Evolutionary conservation across 35 echinoderm and acorn worm genomes (phyloP).

Genomic region (Heliocidaris tuberculata): DNA sequence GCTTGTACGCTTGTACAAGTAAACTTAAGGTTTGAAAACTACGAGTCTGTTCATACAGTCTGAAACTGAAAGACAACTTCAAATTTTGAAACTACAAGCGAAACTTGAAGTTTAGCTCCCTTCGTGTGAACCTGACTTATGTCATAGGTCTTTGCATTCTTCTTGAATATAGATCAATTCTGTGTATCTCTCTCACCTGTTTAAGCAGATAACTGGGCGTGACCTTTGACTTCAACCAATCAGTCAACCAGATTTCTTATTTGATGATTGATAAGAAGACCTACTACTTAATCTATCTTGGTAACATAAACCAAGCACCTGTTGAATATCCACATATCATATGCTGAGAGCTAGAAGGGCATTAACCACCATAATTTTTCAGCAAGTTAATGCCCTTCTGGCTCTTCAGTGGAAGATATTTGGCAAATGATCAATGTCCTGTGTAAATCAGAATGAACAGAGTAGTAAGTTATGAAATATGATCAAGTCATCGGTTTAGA

Average conservation of each 20-base stretch:
- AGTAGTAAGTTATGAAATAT: background rate
- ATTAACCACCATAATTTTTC: background rate
- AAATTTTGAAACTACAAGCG: too few species aligned
- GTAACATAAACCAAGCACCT: background rate
- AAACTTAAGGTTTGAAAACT: too few species aligned
- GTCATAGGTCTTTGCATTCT: too few species aligned
- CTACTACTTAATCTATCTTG: background rate
- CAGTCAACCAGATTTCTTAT: background rate
- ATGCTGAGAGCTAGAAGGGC: background rate
- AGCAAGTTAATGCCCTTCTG: background rate
- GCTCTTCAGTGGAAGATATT: background rate
- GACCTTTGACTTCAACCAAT: background rate
- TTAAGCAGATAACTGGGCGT: background rate
- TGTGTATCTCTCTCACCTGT: background rate
- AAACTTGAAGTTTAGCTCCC: too few species aligned
- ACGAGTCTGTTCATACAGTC: too few species aligned
- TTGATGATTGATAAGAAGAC: background rate
- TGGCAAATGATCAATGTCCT: background rate
- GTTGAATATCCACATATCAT: background rate
- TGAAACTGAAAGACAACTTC: too few species aligned
- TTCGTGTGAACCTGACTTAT: too few species aligned
- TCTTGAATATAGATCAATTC: too few species aligned
- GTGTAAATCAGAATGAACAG: background rate
- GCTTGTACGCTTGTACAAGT: too few species aligned
- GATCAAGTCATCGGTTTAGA: background rate